Evolutionary conservation across 1,140 invertebrate species (phyloP).

Genomic region (Tribolium castaneum): DNA sequence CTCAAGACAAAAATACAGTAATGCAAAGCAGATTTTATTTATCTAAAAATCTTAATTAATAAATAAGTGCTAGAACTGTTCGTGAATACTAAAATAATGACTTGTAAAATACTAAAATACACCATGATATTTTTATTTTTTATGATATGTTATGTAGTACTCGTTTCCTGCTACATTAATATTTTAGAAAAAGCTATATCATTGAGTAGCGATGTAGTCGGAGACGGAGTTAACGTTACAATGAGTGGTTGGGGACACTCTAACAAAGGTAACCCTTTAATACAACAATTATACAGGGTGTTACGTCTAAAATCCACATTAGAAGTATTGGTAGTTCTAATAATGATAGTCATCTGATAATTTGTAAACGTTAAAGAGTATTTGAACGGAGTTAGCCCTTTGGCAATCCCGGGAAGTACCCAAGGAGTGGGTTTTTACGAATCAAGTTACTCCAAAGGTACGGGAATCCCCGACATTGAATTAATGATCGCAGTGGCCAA

Average conservation of each 20-base stretch:
- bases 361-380: slow-evolving; percentile 21
- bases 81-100: no score
- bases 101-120: no score
- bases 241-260: background rate
- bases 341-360: no score
- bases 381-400: slow-evolving; percentile 61
- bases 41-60: no score
- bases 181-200: background rate
- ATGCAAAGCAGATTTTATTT: no score
- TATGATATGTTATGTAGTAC: no score
- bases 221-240: background rate
- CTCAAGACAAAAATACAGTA: no score
- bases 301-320: no score
- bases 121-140: no score
- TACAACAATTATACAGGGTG: background rate
- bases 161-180: no score
- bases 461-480: slow-evolving; percentile 50
- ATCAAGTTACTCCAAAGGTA: slow-evolving; percentile 35
- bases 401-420: slow-evolving; percentile 39
- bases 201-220: background rate
- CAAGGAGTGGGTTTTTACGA: slow-evolving; percentile 43
- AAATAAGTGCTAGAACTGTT: no score
- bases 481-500: slow-evolving; percentile 45
- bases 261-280: background rate
- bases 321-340: no score